A percentile compares a stretch with the other conserved stretches of the same genome.
phyloP scores from a whole-genome alignment of 2,888 invertebrate genomes.

The Doris montereyensis region DNA sequence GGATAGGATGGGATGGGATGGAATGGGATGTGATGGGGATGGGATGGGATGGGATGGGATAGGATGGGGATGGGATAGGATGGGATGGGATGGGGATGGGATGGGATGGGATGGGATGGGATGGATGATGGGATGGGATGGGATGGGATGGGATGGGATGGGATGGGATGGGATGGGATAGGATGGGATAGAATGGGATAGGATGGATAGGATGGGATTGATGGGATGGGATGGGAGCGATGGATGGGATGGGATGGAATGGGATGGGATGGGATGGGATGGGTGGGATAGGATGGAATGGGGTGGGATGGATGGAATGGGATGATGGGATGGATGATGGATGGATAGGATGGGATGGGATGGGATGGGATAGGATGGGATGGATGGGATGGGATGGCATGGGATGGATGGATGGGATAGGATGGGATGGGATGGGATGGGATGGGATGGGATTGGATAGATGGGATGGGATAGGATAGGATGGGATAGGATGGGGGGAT shows the following conservation, averaged over 20 bases:
- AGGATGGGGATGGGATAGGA: constrained; percentile 7
- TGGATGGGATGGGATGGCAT: constrained; percentile 1
- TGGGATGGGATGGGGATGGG: not conserved
- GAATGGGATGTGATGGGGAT: not conserved
- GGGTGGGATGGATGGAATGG: not conserved
- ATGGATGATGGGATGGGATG: not conserved
- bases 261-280: not conserved
- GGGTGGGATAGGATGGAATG: not conserved
- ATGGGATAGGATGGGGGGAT: constrained; percentile 6
- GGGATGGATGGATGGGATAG: constrained; percentile 2
- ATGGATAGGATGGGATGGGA: not conserved
- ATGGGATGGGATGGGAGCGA: not conserved
- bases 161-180: not conserved
- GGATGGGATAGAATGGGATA: not conserved
- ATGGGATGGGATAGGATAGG: not conserved
- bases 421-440: constrained; percentile 3
- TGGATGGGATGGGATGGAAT: not conserved
- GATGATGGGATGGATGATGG: not conserved
- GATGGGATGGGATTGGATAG: not conserved
- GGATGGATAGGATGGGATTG: constrained; percentile 18
- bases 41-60: not conserved
- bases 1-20: not conserved
- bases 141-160: constrained; percentile 15
- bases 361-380: not conserved
- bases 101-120: not conserved